Conservation (phyloP, 2,113 vertebrate species). For the Hypomesus transpacificus region DNA sequence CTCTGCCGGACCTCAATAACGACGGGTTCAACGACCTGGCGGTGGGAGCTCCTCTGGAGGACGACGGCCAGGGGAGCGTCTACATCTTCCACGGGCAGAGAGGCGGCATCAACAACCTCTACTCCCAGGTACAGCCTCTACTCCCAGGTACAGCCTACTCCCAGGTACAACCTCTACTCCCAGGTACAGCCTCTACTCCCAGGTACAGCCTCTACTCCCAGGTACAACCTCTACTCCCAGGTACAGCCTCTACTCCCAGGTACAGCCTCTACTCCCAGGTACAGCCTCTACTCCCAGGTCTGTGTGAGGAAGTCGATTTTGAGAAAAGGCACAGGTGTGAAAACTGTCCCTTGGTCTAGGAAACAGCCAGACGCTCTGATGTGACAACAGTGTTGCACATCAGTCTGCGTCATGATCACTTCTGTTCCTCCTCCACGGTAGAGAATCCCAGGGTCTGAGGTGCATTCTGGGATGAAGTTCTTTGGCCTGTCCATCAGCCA, state of each 20-base stretch:
- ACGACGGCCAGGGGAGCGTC: slow-evolving; percentile 65
- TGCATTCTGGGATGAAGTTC: slow-evolving; percentile 46
- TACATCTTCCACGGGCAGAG: slow-evolving; percentile 66
- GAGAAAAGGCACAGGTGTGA: no score
- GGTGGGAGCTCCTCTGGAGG: slow-evolving; percentile 72
- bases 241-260: no score
- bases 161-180: no score
- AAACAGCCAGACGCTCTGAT: no score
- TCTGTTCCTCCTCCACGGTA: slow-evolving; percentile 21
- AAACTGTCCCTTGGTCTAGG: no score
- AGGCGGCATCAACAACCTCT: slow-evolving; percentile 32
- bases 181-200: no score
- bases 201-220: no score
- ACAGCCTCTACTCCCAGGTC: slow-evolving; percentile 8
- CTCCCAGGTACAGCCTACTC: no score
- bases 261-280: no score
- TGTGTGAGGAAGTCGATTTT: no score
- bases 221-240: no score
- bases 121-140: slow-evolving; percentile 62
- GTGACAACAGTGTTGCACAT: no score
- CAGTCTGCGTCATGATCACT: not conserved
- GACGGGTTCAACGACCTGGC: slow-evolving; percentile 64
- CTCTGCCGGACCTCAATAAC: slow-evolving; percentile 61
- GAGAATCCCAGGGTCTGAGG: slow-evolving; percentile 64
- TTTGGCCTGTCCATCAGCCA: slow-evolving; percentile 70